These are phyloP conservation scores for Blennius ocellaris DNA, from an alignment of 2,113 vertebrate genomes.

Conservation along the genomic window DNA sequence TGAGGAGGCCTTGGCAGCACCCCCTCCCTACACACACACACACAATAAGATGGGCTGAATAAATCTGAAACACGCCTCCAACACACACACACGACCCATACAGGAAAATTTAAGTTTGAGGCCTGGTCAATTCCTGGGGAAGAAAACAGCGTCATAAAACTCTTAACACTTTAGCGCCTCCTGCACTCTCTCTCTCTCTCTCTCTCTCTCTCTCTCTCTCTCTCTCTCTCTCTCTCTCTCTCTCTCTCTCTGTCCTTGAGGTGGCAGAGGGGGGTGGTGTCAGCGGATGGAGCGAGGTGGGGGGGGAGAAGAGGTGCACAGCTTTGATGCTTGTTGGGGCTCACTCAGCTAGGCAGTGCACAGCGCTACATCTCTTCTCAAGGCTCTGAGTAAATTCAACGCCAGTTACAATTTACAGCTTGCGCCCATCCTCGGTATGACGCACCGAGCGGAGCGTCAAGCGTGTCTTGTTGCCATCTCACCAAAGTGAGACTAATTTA, in stretches of 20 bases:
- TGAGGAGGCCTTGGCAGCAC: constrained; percentile 64
- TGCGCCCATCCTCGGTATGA: constrained; percentile 68
- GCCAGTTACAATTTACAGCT: constrained; percentile 81
- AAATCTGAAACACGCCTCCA: constrained; percentile 66
- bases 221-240: constrained; percentile 10
- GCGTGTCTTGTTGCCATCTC: constrained; percentile 71
- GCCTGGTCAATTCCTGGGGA: constrained; percentile 67
- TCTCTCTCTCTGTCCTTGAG: constrained; percentile 78
- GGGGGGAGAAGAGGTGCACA: constrained; percentile 35
- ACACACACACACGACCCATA: constrained; percentile 35
- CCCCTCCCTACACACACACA: constrained; percentile 51
- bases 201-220: constrained; percentile 19
- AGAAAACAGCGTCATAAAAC: constrained; percentile 76
- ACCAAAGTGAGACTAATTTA: constrained; percentile 80
- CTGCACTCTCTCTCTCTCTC: constrained; percentile 16
- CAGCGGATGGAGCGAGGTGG: constrained; percentile 27
- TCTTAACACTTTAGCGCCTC: constrained; percentile 72
- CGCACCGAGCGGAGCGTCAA: constrained; percentile 60
- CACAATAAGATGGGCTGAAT: constrained; percentile 73
- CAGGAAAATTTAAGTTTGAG: constrained; percentile 29
- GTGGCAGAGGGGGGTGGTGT: constrained; percentile 65
- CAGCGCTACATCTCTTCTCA: constrained; percentile 66
- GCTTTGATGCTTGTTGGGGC: constrained; percentile 71
- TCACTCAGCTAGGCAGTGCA: constrained; percentile 73
- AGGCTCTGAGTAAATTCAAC: constrained; percentile 80